A percentile compares a stretch with the other conserved stretches of the same genome.
Evolutionary conservation across 2,113 vertebrate genomes (phyloP).

Genomic region (Ptilorrhoa leucosticta): DNA sequence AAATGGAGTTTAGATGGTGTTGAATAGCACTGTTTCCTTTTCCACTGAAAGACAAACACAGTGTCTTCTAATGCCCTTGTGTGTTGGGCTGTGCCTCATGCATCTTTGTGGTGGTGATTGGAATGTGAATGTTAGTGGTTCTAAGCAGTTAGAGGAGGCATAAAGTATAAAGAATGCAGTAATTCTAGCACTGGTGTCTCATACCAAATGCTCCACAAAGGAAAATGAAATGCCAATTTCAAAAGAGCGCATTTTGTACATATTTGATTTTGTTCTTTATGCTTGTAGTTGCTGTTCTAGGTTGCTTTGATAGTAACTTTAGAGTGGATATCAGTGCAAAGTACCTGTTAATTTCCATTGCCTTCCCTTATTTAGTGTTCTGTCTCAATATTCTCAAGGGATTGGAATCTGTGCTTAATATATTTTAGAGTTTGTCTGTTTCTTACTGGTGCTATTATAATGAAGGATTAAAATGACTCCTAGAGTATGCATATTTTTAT

Average conservation of each 20-base stretch:
- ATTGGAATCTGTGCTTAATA: background rate
- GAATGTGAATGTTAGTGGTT: slow-evolving; percentile 15
- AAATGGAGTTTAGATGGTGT: background rate
- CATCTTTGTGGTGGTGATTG: background rate
- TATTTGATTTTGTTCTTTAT: background rate
- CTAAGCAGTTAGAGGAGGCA: background rate
- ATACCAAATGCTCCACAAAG: background rate
- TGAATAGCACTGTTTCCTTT: slow-evolving; percentile 43
- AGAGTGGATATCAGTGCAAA: background rate
- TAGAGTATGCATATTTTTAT: background rate
- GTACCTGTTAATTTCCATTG: background rate
- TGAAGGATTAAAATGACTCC: background rate
- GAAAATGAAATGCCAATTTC: background rate
- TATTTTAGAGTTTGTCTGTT: background rate
- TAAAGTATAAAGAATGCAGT: background rate
- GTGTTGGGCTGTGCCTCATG: background rate
- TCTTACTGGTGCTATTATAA: background rate
- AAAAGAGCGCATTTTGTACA: rapidly evolving
- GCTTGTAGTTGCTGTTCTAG: background rate
- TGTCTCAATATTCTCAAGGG: background rate
- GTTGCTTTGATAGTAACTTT: background rate
- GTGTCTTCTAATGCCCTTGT: slow-evolving; percentile 51
- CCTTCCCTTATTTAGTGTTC: background rate
- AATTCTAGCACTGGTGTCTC: background rate
- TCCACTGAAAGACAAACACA: slow-evolving; percentile 17